Evolutionary conservation across 1,140 invertebrate genomes (phyloP), one percentile per base, ranked within the genome.

Genomic region (Drosophila murphyi): DNA sequence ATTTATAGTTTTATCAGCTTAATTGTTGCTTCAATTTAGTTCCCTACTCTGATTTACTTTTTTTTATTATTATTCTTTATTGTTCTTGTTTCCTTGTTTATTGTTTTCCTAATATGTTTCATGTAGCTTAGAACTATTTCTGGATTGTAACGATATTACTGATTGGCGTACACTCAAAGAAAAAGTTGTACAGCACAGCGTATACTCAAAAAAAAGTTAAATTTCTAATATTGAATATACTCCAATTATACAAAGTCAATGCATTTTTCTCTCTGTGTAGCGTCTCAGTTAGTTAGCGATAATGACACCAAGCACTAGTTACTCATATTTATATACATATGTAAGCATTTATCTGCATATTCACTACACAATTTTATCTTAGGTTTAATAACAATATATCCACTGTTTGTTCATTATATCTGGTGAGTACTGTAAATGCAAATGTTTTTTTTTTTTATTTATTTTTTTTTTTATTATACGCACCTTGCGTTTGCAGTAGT

Each of bases 401-500:
- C 20, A 28, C 12, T 8, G 28, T 12, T 6, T 20, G 20, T 7
- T 28, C 29, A 32, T 12, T 51, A 10, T 51, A 45, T 59, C 8
- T 10, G 43, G 3, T 12, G 56, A 20, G 10, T 10, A 59, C 37
- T 43, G 39, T 56, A 51, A 5, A 20, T 5, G 20, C 3, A 28
- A 28, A 1, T 12, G 4, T 43, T 20, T 6, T 0, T 45, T 32
- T 7, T 29, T 5, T 7, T 2, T 12, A 0, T 12, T 12, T 39
- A 56, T 29, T 57, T 43, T 43, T 45, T 59, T 48, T 61, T 1
- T 2, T 45, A 7, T 3, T 6, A 64, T 12, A 87, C 77, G 77
- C 80, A 94, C 94, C 92, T 96, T 96, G 47, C 94, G 94, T 93
- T 97, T 96, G 92, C 96, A 97, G 80, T 96, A 96, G 89, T 95